phyloP scores from a whole-genome alignment of 1,140 invertebrate genomes.

The Cyclargus thomasi region DNA sequence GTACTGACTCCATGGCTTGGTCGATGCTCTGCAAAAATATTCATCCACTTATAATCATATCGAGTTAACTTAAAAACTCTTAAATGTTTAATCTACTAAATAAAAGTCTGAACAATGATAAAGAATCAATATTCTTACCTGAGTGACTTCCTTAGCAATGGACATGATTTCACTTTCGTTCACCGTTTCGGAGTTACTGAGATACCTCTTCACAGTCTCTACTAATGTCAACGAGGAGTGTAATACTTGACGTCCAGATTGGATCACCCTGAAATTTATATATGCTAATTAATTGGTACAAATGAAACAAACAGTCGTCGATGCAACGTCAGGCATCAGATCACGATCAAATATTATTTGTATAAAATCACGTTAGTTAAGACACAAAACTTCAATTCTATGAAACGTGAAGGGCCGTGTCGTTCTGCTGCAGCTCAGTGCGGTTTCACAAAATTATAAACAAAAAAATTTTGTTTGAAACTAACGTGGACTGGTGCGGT shows the following conservation, averaged over 20 bases:
- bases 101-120: no score
- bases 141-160: slow-evolving; percentile 80
- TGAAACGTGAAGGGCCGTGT: no score
- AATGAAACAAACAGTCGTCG: no score
- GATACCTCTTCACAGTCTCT: slow-evolving; percentile 80
- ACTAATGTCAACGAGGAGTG: slow-evolving; percentile 84
- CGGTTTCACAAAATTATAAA: background rate
- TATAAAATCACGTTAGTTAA: no score
- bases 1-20: slow-evolving; percentile 86
- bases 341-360: no score
- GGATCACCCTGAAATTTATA: slow-evolving; percentile 75
- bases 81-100: no score
- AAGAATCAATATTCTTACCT: slow-evolving; percentile 34
- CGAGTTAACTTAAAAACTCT: no score
- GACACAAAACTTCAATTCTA: no score
- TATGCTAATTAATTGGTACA: no score
- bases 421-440: no score
- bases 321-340: no score
- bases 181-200: slow-evolving; percentile 66
- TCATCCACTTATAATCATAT: no score
- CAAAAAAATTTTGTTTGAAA: background rate
- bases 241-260: slow-evolving; percentile 87
- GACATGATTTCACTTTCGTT: slow-evolving; percentile 78
- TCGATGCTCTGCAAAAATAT: slow-evolving; percentile 72
- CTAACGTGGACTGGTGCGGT: background rate